Percentiles rank a stretch among this genome's conserved stretches.
Conservation (phyloP, 2,797 vertebrate species). For the Eupleurogrammus muticus region DNA sequence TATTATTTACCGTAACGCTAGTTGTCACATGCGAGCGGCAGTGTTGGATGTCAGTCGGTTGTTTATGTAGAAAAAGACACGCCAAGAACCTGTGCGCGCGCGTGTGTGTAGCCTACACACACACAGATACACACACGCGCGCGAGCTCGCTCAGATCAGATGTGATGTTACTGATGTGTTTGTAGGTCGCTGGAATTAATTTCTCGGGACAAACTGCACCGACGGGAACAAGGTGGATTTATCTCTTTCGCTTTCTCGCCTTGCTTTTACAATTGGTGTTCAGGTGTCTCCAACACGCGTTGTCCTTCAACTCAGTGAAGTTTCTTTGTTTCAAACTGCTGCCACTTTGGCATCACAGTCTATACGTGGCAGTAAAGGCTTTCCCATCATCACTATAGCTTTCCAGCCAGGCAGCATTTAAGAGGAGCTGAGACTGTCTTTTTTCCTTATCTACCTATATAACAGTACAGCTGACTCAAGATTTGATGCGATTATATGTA, state of each 20-base stretch:
- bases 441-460: neutral
- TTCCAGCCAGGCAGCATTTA: constrained; percentile 14
- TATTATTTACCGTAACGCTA: constrained; percentile 11
- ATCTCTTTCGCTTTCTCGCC: neutral
- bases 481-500: neutral
- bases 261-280: neutral
- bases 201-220: constrained; percentile 4
- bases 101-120: too few species aligned
- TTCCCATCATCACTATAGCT: constrained; percentile 1
- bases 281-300: neutral
- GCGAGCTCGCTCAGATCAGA: neutral
- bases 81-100: constrained; percentile 11
- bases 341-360: constrained; percentile 65
- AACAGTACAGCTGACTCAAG: neutral
- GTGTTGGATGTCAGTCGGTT: constrained; percentile 24
- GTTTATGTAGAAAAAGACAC: constrained; percentile 7
- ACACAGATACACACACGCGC: neutral
- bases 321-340: constrained; percentile 60
- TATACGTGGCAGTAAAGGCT: constrained; percentile 80
- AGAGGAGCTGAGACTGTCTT: neutral
- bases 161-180: constrained; percentile 15
- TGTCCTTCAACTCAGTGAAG: constrained; percentile 26
- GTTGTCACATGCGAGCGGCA: constrained; percentile 1
- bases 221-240: constrained; percentile 1
- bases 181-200: constrained; percentile 1